Evolutionary conservation across 2,797 vertebrate genomes (phyloP), one percentile per base, ranked within the genome.

Genomic region (Hydrocynus forskahlii): DNA sequence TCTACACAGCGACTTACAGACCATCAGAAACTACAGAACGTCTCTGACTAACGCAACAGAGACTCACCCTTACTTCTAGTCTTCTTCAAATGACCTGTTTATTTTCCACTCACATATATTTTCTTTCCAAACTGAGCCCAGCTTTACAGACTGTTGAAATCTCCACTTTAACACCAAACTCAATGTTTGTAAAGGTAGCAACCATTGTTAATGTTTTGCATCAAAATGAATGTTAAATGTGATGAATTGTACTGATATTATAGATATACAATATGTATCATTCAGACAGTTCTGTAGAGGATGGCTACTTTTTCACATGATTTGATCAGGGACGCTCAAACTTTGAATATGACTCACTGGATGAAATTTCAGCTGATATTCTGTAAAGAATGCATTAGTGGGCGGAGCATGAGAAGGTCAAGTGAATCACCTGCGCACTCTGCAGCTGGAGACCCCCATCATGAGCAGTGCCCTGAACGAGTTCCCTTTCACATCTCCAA

Each of bases 381-480:
- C n/a, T 25, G 7, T 10, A 23, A 60, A 60, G 21, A 23, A 60
- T 12, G 10, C 2, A 23, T n/a, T 54, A 8, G 21, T 60, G 59
- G 21, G 7, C 3, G n/a, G n/a, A n/a, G 21, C 8, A 60, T 60
- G 59, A 4, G n/a, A 23, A 23, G 57, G n/a, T n/a, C n/a, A n/a
- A n/a, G n/a, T n/a, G n/a, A n/a, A n/a, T n/a, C 17, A 52, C 40
- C 59, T 55, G 62, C 55, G 19, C n/a, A n/a, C n/a, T n/a, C n/a
- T n/a, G 21, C 67, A 69, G 48, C 66, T 72, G 19, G 55, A 35
- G 59, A 52, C 40, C 81, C 55, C 6, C 52, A n/a, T n/a, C n/a
- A n/a, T n/a, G n/a, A 81, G 73, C 50, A 60, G 52, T 69, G 79
- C 68, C 79, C 77, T 78, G 71, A 81, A 59, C 62, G 54, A 79